Base-by-base conservation (phyloP, 2,888 invertebrate species). In the Ypsolopha sequella region DNA sequence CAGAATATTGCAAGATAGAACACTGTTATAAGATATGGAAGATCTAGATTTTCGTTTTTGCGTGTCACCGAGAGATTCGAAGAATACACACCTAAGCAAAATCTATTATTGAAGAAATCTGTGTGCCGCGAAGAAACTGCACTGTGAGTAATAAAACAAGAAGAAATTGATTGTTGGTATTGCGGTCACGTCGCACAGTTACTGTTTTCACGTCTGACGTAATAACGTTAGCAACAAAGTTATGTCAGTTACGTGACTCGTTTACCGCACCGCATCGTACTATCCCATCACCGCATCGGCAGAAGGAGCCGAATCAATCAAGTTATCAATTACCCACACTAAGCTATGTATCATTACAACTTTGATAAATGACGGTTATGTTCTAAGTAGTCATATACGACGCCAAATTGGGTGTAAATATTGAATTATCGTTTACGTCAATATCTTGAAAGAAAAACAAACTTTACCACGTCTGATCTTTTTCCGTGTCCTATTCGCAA, bases 161-260 rank as follows among this genome's bases (percentile, higher is more conserved):
- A 73, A 68, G 65, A 76, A 79, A 85, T 84, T 85, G 84, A 85
- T 82, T 81, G 75, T 85, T 85, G 72, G 70, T 72, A 85, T 80
- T 81, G 79, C 74, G 80, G 78, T 82, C 85, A 85, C 85, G 85
- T 84, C 69, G 75, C 73, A 72, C 79, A 76, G 81, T 85, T 80
- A 81, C 81, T 82, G 79, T 85, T 84, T 85, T 82, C 81, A 80
- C 79, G 80, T 78, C 80, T 80, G 74, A 81, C 73, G 80, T 84
- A 82, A 84, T 82, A 79, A 80, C 76, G 79, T 80, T 80, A 81
- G 73, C 73, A 76, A 76, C 76, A 76, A 81, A 85, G 78, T 84
- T 84, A 84, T 80, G 79, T 71, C 74, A 68, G 61, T 72, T 61
- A 80, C 85, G 82, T 84, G 84, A 78, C 76, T 65, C 64, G 73